Evolutionary conservation across 2,797 vertebrate species (phyloP).

Genomic region (Phalanger gymnotis): DNA sequence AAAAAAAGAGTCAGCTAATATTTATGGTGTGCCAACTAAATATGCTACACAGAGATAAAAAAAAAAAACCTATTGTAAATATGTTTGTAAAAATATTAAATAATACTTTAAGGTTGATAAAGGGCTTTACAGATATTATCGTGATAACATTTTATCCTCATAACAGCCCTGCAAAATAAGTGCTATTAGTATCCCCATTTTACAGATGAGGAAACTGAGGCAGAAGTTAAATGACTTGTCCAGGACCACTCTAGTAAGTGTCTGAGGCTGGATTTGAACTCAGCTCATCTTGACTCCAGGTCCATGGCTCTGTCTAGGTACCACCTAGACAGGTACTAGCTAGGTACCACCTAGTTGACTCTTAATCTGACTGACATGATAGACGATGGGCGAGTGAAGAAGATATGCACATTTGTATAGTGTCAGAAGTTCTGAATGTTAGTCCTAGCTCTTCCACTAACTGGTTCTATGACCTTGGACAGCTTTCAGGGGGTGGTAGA

Average conservation of each 20-base stretch:
- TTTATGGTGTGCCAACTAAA: neutral
- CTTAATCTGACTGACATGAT: neutral
- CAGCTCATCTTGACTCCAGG: neutral
- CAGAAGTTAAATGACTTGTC: neutral
- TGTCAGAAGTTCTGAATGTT: neutral
- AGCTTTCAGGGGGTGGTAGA: too few species aligned
- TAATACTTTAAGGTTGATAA: neutral
- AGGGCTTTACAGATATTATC: neutral
- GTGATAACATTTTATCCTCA: neutral
- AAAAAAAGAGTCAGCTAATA: neutral
- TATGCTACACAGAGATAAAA: neutral
- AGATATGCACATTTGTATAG: neutral
- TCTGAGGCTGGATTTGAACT: neutral
- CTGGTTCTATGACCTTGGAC: too few species aligned
- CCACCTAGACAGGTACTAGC: too few species aligned
- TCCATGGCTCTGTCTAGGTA: neutral
- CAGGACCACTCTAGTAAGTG: neutral
- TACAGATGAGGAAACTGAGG: neutral
- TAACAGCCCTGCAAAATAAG: neutral
- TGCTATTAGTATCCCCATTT: neutral
- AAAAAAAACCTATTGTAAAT: neutral
- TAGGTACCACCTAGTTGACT: neutral
- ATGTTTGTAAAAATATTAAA: neutral
- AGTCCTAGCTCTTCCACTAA: too few species aligned
- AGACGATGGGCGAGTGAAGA: neutral